Conservation (phyloP, 2,797 vertebrate genomes). For the Masticophis lateralis region DNA sequence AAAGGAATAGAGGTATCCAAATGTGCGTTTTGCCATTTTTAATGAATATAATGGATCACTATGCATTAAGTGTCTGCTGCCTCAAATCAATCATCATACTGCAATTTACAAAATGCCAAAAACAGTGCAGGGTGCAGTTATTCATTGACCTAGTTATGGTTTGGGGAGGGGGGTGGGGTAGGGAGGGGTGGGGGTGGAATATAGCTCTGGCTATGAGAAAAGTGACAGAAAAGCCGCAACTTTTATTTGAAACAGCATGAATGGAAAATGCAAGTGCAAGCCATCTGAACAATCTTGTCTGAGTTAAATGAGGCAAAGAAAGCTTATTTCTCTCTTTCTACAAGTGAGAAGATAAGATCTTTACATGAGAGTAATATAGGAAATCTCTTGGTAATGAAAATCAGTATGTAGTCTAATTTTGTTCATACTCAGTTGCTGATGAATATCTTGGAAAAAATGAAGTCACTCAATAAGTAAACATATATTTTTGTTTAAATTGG, state of each 20-base stretch:
- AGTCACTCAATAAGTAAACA: constrained; percentile 2
- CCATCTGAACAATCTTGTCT: background rate
- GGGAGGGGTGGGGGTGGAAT: background rate
- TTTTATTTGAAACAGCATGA: constrained; percentile 10
- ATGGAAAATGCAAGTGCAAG: constrained; percentile 8
- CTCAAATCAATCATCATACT: constrained; percentile 50
- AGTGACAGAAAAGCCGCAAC: background rate
- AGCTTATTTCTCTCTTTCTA: constrained; percentile 25
- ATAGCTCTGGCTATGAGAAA: constrained; percentile 4
- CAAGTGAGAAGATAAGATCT: constrained; percentile 5
- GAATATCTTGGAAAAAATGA: constrained; percentile 32
- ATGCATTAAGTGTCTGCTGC: constrained; percentile 30
- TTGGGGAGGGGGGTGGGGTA: background rate
- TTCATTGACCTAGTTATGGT: constrained; percentile 16
- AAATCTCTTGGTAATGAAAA: constrained; percentile 39
- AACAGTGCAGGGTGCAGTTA: constrained; percentile 10
- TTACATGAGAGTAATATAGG: constrained; percentile 32
- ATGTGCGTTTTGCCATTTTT: constrained; percentile 29
- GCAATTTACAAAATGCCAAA: constrained; percentile 30
- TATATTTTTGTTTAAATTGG: background rate
- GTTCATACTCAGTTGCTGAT: constrained; percentile 16
- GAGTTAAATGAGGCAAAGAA: background rate
- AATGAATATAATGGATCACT: constrained; percentile 41
- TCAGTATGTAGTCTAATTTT: constrained; percentile 19
- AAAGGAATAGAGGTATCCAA: constrained; percentile 14